These are phyloP conservation scores for Dioctria rufipes DNA, from an alignment of 2,888 invertebrate genomes.

Conservation along the genomic window DNA sequence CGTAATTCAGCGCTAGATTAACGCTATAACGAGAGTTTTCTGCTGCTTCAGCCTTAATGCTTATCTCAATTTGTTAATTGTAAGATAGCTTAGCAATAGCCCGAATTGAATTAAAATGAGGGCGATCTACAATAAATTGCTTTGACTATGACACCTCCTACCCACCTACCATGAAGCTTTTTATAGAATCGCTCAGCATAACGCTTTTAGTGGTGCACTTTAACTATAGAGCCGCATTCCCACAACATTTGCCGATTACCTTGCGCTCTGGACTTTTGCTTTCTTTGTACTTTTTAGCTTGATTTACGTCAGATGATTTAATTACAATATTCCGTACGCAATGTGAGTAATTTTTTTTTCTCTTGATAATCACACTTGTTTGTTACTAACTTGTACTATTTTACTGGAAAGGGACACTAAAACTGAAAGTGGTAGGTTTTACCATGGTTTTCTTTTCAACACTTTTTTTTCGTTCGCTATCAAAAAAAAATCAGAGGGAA, in stretches of 20 bases:
- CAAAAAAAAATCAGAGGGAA: not conserved
- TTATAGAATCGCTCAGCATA: not conserved
- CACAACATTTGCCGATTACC: constrained; percentile 9
- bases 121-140: not conserved
- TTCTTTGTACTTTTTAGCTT: constrained; percentile 21
- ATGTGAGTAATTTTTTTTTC: constrained; percentile 33
- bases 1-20: not conserved
- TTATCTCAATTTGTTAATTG: not conserved
- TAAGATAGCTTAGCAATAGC: not conserved
- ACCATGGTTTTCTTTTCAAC: not conserved
- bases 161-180: not conserved
- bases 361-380: not conserved
- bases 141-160: constrained; percentile 10
- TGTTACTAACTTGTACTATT: constrained; percentile 14
- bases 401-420: constrained; percentile 32
- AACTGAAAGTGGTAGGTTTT: constrained; percentile 15
- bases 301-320: constrained; percentile 41
- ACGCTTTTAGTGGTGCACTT: not conserved
- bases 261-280: constrained; percentile 18
- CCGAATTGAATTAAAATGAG: constrained; percentile 10
- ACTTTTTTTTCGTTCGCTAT: not conserved
- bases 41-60: not conserved
- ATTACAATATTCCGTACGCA: constrained; percentile 20
- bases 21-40: not conserved
- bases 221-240: not conserved